phyloP scores from a whole-genome alignment of 2,113 vertebrate species.

The Ammospiza caudacuta region DNA sequence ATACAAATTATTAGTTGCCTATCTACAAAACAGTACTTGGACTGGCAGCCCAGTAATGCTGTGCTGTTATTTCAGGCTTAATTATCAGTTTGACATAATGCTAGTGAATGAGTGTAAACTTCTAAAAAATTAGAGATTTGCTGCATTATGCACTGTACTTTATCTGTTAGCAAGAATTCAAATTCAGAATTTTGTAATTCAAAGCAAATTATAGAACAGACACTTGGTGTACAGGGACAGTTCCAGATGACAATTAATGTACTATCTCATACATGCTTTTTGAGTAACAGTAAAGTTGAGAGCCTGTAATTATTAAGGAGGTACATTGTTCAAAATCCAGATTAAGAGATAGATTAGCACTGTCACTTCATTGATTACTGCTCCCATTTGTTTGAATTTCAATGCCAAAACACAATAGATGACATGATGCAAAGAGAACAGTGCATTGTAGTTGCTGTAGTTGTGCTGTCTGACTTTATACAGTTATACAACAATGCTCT shows the following conservation, averaged over 20 bases:
- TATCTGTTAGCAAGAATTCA: background rate
- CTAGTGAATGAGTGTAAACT: background rate
- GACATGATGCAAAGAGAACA: background rate
- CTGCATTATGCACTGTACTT: background rate
- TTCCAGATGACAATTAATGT: slow-evolving; percentile 12
- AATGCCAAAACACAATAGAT: slow-evolving; percentile 8
- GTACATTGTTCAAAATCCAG: slow-evolving; percentile 53
- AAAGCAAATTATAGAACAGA: background rate
- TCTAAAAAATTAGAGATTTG: background rate
- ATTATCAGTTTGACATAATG: background rate
- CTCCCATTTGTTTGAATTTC: slow-evolving; percentile 37
- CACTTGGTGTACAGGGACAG: background rate
- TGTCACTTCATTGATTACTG: slow-evolving; percentile 54
- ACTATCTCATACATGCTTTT: background rate
- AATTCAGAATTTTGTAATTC: background rate
- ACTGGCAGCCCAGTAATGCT: background rate
- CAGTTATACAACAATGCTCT: background rate
- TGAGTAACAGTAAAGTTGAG: background rate
- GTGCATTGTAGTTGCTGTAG: background rate
- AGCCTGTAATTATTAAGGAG: background rate
- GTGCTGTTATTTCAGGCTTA: background rate
- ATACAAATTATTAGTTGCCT: background rate
- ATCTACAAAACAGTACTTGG: background rate
- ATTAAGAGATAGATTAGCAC: slow-evolving; percentile 38
- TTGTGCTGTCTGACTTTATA: background rate